Base-by-base conservation (phyloP, 2,888 invertebrate genomes). In the Maniola hyperantus region DNA sequence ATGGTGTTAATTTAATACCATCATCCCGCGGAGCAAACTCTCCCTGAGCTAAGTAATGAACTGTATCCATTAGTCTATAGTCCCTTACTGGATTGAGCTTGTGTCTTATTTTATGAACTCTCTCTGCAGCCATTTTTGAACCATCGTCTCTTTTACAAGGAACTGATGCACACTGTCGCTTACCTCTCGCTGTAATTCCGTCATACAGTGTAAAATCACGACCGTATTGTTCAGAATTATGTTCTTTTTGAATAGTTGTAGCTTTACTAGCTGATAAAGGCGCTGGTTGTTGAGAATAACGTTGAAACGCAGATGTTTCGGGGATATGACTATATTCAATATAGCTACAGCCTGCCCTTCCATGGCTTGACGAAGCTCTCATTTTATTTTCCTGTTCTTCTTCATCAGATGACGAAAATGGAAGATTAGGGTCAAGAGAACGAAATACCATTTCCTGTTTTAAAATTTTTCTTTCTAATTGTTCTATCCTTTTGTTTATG, bases 1-100 rank as follows among this genome's bases (percentile, higher is more conserved):
- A 92, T 7, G 90, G 88, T 50, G 92, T 92, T 39, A 92, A 70
- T 74, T 92, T 92, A 60, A 92, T 91, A 6, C 92, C 92, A 69
- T 92, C 92, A 66, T 92, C 90, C 0, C 92, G 84, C 1, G 92
- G 92, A 61, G 92, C 92, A 65, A 92, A 92, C 76, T 92, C 92
- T 1, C 92, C 92, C 79, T 92, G 92, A 33, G 92, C 92, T 66
- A 92, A 81, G 73, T 92, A 92, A 76, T 92, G 92, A 1, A 92
- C 91, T 15, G 91, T 92, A 71, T 92, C 92, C 91, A 92, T 91
- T 20, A 92, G 77, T 26, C 91, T 83, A 72, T 91, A 92, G 76
- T 92, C 92, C 11, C 91, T 83, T 2, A 92, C 89, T 4, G 92
- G 91, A 74, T 90, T 91, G 0, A 91, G 83, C 74, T 90, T 91